phyloP scores from a whole-genome alignment of 2,797 vertebrate species.

The Platalea minor region DNA sequence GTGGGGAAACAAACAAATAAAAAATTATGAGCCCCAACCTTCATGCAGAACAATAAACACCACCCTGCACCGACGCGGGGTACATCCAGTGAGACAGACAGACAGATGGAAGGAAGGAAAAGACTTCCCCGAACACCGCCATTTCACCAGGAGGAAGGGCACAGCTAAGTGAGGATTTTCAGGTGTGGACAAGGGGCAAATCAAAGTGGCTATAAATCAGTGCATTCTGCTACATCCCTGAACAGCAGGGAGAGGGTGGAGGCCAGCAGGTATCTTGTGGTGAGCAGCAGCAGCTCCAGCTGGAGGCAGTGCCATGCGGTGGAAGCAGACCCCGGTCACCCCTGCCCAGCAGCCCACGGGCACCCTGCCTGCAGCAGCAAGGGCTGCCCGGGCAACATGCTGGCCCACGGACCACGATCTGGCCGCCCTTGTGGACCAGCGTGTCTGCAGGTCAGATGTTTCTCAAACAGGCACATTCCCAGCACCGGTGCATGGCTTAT shows the following conservation, averaged over 20 bases:
- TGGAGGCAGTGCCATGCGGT: background rate
- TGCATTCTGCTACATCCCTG: rapidly evolving
- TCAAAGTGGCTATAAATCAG: background rate
- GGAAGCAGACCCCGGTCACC: background rate
- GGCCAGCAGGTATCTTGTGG: background rate
- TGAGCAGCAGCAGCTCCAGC: background rate
- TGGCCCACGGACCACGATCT: background rate
- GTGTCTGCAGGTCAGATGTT: background rate
- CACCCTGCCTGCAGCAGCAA: background rate
- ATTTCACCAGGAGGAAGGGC: background rate
- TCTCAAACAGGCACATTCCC: background rate
- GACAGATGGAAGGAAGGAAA: background rate
- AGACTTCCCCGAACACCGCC: background rate
- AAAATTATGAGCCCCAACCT: background rate
- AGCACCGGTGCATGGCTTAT: background rate
- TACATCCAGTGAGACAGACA: background rate
- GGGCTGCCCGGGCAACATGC: background rate
- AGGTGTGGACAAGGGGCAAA: background rate
- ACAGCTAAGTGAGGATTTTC: background rate
- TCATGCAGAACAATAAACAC: background rate
- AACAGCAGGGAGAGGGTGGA: background rate
- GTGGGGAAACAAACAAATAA: background rate
- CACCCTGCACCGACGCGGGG: background rate
- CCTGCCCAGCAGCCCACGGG: rapidly evolving
- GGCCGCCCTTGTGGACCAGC: background rate